Conservation (phyloP, 2,113 vertebrate genomes). For the Marcusenius ussheri region DNA sequence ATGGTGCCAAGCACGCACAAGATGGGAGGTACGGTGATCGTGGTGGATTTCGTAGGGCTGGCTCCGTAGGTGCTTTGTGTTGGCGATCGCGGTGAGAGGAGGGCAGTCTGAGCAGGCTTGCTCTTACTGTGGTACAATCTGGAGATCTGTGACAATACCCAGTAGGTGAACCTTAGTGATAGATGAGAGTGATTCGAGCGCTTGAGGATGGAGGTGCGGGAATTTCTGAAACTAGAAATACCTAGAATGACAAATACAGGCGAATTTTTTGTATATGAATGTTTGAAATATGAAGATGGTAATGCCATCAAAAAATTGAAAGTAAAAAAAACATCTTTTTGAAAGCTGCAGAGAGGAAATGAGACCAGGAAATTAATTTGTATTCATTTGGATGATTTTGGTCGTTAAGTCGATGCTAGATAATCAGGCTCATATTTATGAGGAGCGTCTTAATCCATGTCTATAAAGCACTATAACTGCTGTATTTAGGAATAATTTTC, state of each 20-base stretch:
- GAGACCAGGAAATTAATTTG: not conserved
- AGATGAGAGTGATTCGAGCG: not conserved
- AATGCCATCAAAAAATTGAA: not conserved
- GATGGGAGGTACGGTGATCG: not conserved
- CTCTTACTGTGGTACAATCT: not conserved
- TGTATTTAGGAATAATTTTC: not conserved
- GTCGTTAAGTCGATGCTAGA: not conserved
- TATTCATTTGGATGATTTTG: not conserved
- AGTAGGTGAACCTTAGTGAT: not conserved
- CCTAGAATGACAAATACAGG: not conserved
- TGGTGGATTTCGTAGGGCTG: not conserved
- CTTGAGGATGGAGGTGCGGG: not conserved
- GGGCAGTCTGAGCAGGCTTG: not conserved
- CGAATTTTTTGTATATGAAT: not conserved
- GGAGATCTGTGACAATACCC: not conserved
- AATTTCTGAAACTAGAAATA: not conserved
- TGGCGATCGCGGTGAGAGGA: not conserved
- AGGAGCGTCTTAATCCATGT: not conserved
- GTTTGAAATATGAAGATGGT: not conserved
- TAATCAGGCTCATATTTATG: not conserved
- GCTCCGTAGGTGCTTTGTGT: not conserved
- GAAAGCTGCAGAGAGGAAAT: not conserved
- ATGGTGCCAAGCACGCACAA: too few relatives aligned
- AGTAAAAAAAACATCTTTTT: not conserved
- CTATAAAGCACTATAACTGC: not conserved